Conservation (phyloP, 1,140 invertebrate species). For the Leptopilina boulardi region DNA sequence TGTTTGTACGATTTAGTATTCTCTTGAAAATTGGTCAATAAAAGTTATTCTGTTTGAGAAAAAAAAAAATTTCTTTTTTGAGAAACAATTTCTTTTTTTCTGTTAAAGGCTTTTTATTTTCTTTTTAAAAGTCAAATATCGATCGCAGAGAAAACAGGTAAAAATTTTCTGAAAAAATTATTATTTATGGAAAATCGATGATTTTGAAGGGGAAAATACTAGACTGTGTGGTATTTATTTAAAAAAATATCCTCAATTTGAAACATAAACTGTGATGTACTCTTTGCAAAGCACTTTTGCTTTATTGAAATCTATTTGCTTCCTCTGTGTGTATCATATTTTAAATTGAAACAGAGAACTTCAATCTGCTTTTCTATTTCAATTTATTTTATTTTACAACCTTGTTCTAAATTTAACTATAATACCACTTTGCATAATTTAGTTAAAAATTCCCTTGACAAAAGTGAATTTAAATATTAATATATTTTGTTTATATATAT, state of each 20-base stretch:
- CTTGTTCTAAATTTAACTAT: neutral
- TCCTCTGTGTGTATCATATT: neutral
- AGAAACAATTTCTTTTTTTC: too few relatives aligned
- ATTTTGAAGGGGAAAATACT: neutral
- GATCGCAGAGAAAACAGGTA: neutral
- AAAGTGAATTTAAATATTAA: neutral
- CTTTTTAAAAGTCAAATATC: neutral
- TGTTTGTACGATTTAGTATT: too few relatives aligned
- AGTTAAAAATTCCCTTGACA: slow-evolving; percentile 15
- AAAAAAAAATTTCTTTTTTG: too few relatives aligned
- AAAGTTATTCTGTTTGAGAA: too few relatives aligned
- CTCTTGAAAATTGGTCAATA: too few relatives aligned
- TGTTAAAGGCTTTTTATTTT: neutral
- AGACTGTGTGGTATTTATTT: neutral
- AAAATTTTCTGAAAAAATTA: neutral
- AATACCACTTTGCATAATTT: neutral
- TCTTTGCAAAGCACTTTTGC: neutral
- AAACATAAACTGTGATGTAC: neutral
- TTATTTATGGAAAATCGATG: neutral
- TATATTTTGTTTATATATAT: too few relatives aligned
- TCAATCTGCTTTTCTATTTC: neutral
- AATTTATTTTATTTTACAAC: slow-evolving; percentile 10
- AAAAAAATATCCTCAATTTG: neutral
- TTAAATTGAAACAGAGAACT: neutral
- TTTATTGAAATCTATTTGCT: neutral